A percentile compares a stretch with the other conserved stretches of the same genome.
Evolutionary conservation across 2,888 invertebrate genomes (phyloP).

Genomic region (Melanchra persicariae): DNA sequence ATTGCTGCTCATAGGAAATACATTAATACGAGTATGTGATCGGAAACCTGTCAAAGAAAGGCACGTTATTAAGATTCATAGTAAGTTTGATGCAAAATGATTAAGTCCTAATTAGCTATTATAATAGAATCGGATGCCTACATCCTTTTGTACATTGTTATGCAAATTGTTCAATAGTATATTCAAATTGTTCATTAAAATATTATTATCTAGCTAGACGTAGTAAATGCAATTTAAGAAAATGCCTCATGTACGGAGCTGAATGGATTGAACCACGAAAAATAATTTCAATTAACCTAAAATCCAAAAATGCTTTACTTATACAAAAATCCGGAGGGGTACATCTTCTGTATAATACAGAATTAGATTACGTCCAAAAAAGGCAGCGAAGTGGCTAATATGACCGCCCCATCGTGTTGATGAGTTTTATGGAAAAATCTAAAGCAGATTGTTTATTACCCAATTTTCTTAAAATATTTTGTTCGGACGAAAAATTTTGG

Average conservation of each 20-base stretch:
- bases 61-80: slow-evolving; percentile 42
- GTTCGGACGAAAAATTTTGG: background rate
- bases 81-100: slow-evolving; percentile 34
- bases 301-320: slow-evolving; percentile 26
- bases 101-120: slow-evolving; percentile 59
- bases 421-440: slow-evolving; percentile 37
- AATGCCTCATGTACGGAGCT: background rate
- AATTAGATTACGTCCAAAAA: slow-evolving; percentile 51
- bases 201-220: background rate
- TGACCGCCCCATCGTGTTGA: slow-evolving; percentile 29
- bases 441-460: slow-evolving; percentile 15
- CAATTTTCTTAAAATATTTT: slow-evolving; percentile 12
- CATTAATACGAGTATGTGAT: slow-evolving; percentile 43
- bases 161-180: slow-evolving; percentile 46
- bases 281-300: background rate
- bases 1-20: slow-evolving; percentile 29
- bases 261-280: background rate
- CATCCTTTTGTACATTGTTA: slow-evolving; percentile 59
- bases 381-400: slow-evolving; percentile 53
- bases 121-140: slow-evolving; percentile 55
- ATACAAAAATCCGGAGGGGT: slow-evolving; percentile 7
- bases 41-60: slow-evolving; percentile 30
- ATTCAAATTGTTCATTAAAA: too few relatives aligned
- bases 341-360: slow-evolving; percentile 38
- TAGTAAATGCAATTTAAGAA: background rate